These are phyloP conservation scores for Aphaenogaster floridana DNA, from an alignment of 1,140 invertebrate genomes.

Conservation along the genomic window DNA sequence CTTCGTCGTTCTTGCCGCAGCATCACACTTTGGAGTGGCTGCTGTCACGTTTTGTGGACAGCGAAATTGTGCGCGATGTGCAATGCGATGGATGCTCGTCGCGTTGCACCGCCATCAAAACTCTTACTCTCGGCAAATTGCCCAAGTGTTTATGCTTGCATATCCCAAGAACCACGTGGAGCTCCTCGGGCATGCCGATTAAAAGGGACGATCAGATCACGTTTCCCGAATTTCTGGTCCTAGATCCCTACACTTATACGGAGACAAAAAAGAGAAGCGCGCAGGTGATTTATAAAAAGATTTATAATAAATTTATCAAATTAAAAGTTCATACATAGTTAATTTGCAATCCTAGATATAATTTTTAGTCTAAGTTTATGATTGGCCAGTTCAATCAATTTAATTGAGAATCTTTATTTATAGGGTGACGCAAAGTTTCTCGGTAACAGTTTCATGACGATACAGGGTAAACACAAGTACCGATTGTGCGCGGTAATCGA, in stretches of 20 bases:
- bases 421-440: slow-evolving; percentile 78
- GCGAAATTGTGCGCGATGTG: slow-evolving; percentile 94
- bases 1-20: slow-evolving; percentile 86
- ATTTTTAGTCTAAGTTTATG: not conserved
- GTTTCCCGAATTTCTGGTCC: slow-evolving; percentile 94
- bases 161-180: slow-evolving; percentile 95
- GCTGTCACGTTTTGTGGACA: slow-evolving; percentile 93
- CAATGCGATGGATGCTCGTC: slow-evolving; percentile 92
- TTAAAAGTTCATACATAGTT: not conserved
- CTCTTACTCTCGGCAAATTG: slow-evolving; percentile 95
- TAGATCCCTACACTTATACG: slow-evolving; percentile 92
- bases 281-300: slow-evolving; percentile 72
- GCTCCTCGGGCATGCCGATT: slow-evolving; percentile 90
- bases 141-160: slow-evolving; percentile 95
- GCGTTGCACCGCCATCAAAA: slow-evolving; percentile 89
- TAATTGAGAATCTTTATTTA: slow-evolving; percentile 52
- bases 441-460: slow-evolving; percentile 67
- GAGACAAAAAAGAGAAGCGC: slow-evolving; percentile 86
- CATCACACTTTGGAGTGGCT: slow-evolving; percentile 90
- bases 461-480: slow-evolving; percentile 88
- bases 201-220: slow-evolving; percentile 95
- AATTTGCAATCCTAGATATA: slow-evolving; percentile 17
- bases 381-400: not conserved
- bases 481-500: slow-evolving; percentile 94
- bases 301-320: slow-evolving; percentile 12